Percentiles rank a stretch among this genome's conserved stretches.
Evolutionary conservation across 2,797 vertebrate genomes (phyloP).

Genomic region (Mycteria americana): DNA sequence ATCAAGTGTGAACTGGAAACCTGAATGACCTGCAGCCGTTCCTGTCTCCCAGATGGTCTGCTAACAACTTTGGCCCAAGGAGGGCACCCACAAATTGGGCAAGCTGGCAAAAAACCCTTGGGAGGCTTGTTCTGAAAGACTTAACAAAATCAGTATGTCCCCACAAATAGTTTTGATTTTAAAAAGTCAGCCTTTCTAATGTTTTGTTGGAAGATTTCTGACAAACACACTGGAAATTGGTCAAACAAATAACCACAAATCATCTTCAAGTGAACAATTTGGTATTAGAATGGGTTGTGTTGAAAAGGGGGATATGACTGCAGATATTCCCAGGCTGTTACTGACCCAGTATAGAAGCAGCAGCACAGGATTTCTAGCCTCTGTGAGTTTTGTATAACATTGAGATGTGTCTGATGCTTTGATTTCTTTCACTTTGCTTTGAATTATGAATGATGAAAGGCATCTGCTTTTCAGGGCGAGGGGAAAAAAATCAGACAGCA

Average conservation of each 20-base stretch:
- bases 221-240: background rate
- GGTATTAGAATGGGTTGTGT: background rate
- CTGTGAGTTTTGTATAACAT: background rate
- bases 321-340: background rate
- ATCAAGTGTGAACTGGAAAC: background rate
- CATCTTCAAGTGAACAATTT: background rate
- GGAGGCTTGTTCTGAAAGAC: background rate
- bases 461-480: background rate
- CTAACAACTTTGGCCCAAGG: background rate
- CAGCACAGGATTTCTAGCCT: background rate
- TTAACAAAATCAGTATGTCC: background rate
- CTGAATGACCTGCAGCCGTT: background rate
- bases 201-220: background rate
- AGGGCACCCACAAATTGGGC: background rate
- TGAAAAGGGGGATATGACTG: background rate
- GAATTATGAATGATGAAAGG: background rate
- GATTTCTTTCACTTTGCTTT: background rate
- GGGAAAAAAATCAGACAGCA: background rate
- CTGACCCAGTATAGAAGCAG: background rate
- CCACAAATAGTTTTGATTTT: background rate
- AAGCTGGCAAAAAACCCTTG: background rate
- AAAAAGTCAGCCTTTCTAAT: background rate
- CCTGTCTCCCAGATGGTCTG: background rate
- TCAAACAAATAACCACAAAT: background rate
- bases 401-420: background rate